Base-by-base conservation (phyloP, 2,888 invertebrate genomes). In the Gastracanthus pulcherrimus region DNA sequence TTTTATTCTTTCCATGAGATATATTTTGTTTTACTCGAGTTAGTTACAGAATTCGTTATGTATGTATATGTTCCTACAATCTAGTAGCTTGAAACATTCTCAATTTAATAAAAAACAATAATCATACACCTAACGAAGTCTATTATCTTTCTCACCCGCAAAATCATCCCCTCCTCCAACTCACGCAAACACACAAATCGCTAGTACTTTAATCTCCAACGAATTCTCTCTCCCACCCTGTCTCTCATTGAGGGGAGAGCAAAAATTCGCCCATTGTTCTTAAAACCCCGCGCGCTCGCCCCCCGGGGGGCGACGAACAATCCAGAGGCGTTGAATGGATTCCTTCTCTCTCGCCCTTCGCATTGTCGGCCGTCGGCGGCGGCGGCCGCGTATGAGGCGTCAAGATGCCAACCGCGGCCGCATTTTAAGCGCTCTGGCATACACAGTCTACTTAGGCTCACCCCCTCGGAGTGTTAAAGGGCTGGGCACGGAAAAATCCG, bases 191-290 rank as follows among this genome's bases (percentile, higher is more conserved):
- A 45, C 66, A 26, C 29, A 51, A 71, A 64, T 62, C 19, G 26
- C 29, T 38, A 19, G 0, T 26, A 29, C 48, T 72, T 41, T 23
- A 60, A 79, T 34, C 34, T 13, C 0, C 51, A 66, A n/a, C 62
- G 7, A 72, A 36, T 62, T 51, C 58, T 23, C n/a, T 9, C 66
- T 45, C 31, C 11, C 13, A 7, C 41, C 36, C 26, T 41, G 4
- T 4, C 51, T 51, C 23, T 38, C 26, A 38, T 60, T 29, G n/a
- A n/a, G 6, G 11, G 64, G 31, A 29, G 38, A 36, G 13, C 9
- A 78, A 69, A 75, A 80, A 51, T 58, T 41, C 45, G 26, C 26
- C 34, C 26, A 76, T 80, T 80, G 76, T 80, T 80, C 76, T 58
- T 64, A 31, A 71, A 41, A n/a, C 51, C 34, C 6, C 2, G 1